Evolutionary conservation across 2,113 vertebrate genomes (phyloP), one percentile per base, ranked within the genome.

Genomic region (Gallinago jamesoni): DNA sequence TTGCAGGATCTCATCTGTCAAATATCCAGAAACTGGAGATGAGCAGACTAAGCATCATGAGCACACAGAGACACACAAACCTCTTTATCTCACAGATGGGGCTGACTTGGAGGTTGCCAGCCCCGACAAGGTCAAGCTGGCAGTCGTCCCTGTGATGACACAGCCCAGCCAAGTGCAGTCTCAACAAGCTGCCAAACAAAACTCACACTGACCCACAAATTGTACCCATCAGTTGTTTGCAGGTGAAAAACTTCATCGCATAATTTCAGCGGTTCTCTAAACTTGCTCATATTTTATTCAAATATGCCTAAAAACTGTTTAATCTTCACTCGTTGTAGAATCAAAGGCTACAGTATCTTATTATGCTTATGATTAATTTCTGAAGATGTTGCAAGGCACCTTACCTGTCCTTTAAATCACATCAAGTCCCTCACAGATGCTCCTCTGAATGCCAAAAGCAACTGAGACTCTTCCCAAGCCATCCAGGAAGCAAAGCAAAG

Each of bases 251-350:
- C 11, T 20, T 33, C 21, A 33, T 25, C 1, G 4, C 28, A 15
- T 63, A 31, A 11, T 52, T 52, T 41, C 35, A 21, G 0, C 1
- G 9, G 33, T 70, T 48, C 17, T 10, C 18, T 86, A 45, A 47
- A 2, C 8, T 55, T 4, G 6, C 13, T 50, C 30, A 2, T 30
- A 13, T 35, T 91, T 43, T 11, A 2, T 20, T 69, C 24, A 7
- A 23, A 28, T 6, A 57, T 6, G 5, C 2, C 57, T 23, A 19
- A 13, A 31, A 45, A 24, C 8, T 5, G 53, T n/a, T 45, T 37
- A 31, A 30, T 10, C n/a, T 1, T 60, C 0, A 1, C 33, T 12
- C 43, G 6, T 35, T 3, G 0, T 13, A 28, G 22, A 68, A 19
- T 9, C 48, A 9, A 48, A 31, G 59, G 62, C 87, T 88, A 27